A percentile compares a stretch with the other conserved stretches of the same genome.
phyloP scores from a whole-genome alignment of 1,140 invertebrate genomes.

The Wasmannia auropunctata region DNA sequence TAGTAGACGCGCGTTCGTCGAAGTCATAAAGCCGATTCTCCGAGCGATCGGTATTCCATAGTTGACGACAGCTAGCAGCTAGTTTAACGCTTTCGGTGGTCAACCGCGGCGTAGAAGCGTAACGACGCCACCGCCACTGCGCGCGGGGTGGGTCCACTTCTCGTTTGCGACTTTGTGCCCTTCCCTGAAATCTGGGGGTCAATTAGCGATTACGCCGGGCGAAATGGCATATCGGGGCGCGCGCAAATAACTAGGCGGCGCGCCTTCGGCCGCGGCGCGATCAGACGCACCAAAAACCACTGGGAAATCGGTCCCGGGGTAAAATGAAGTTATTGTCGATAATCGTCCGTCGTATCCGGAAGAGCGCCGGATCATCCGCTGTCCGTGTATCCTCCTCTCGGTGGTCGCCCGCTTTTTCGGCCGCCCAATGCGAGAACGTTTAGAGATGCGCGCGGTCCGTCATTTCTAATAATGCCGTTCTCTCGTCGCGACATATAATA shows the following conservation, averaged over 20 bases:
- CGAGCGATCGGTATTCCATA: conserved; percentile 27
- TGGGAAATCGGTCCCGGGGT: neutral
- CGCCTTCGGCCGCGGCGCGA: conserved; percentile 38
- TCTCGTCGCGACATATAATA: neutral
- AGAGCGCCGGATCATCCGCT: conserved; percentile 18
- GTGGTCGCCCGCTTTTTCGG: conserved; percentile 32
- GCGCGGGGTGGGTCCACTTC: conserved; percentile 40
- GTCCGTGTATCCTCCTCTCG: conserved; percentile 18
- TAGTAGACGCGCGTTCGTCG: conserved; percentile 39
- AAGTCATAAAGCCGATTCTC: conserved; percentile 62
- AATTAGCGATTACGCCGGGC: conserved; percentile 68
- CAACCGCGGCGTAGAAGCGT: conserved; percentile 18
- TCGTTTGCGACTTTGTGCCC: conserved; percentile 55
- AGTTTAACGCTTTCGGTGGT: conserved; percentile 55
- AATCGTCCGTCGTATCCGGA: conserved; percentile 54
- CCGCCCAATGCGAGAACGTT: neutral
- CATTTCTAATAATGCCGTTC: conserved; percentile 10
- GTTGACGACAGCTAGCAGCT: conserved; percentile 16
- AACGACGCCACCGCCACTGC: conserved; percentile 20
- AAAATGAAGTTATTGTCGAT: conserved; percentile 71
- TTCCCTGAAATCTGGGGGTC: conserved; percentile 60
- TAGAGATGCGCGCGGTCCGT: neutral
- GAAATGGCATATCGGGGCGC: conserved; percentile 65
- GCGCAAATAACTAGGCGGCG: conserved; percentile 72
- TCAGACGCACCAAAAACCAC: conserved; percentile 59